These are phyloP conservation scores for Aporophyla nigra DNA, from an alignment of 2,888 invertebrate genomes.

Conservation along the genomic window DNA sequence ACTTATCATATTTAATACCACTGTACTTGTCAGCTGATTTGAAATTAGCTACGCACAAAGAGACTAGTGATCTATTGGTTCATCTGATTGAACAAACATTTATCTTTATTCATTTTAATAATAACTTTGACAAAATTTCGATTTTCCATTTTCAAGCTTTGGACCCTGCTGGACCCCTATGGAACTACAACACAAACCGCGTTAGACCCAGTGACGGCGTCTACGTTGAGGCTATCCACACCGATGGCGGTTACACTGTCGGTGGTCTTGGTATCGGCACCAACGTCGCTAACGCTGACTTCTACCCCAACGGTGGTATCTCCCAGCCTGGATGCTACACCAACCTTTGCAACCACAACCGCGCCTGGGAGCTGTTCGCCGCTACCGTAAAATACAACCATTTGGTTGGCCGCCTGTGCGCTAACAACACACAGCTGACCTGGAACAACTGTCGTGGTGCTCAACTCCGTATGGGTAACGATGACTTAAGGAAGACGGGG, in stretches of 20 bases:
- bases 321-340: slow-evolving; percentile 77
- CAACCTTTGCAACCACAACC: slow-evolving; percentile 76
- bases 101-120: not conserved
- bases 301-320: slow-evolving; percentile 90
- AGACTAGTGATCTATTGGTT: slow-evolving; percentile 5
- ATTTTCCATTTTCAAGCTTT: slow-evolving; percentile 15
- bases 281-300: slow-evolving; percentile 88
- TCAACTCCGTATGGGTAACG: slow-evolving; percentile 75
- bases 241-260: slow-evolving; percentile 66
- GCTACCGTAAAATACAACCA: slow-evolving; percentile 75
- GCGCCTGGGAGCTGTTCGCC: slow-evolving; percentile 77
- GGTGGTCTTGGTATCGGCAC: slow-evolving; percentile 84
- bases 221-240: slow-evolving; percentile 80
- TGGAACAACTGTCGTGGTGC: slow-evolving; percentile 74
- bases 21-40: not conserved
- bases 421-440: slow-evolving; percentile 65
- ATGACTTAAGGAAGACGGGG: slow-evolving; percentile 75
- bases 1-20: not conserved
- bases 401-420: slow-evolving; percentile 72
- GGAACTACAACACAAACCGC: slow-evolving; percentile 70
- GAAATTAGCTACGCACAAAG: not conserved
- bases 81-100: not conserved
- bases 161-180: slow-evolving; percentile 70
- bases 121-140: not conserved
- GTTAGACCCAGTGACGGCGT: slow-evolving; percentile 76